Evolutionary conservation across 2,888 invertebrate genomes (phyloP), one percentile per base, ranked within the genome.

Genomic region (Formica aserva): DNA sequence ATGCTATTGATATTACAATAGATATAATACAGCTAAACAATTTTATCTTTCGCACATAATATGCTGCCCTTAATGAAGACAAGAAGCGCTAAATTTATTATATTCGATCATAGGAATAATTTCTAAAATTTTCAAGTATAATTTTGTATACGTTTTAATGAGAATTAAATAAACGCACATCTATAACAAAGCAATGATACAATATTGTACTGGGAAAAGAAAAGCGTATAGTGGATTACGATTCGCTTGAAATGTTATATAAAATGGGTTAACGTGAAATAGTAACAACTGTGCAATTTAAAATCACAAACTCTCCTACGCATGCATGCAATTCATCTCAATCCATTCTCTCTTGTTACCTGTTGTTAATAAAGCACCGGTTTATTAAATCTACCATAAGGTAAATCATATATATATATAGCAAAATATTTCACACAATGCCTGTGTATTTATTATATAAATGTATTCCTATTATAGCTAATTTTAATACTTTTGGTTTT

Each of bases 251-350:
- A 45, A 63, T 26, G 29, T 29, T 38, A 11, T 22, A 65, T 38
- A 8, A 55, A 18, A 41, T 29, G n/a, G n/a, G 29, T 76, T 76
- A 35, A 55, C 38, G 11, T 29, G 55, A 66, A 26, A 38, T 55
- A 77, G 55, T 77, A 29, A 62, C 45, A 32, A 62, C n/a, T 55
- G 38, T 22, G 66, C 55, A 38, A 77, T 77, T 67, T 55, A 67
- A 67, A 77, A 66, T 67, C 29, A 29, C 15, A n/a, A 52, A 48
- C 48, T 22, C 26, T 48, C 22, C 32, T 62, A 48, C 52, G 63
- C 26, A n/a, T 5, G 29, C 15, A 38, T 11, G 1, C 41, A 3
- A 22, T 38, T 8, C 22, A 22, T 48, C 66, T 52, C 35, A 22
- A 77, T 29, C n/a, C 9, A 38, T 57, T 66, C 15, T 65, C 26